Evolutionary conservation across 2,888 invertebrate species (phyloP).

Genomic region (Drosophila mulleri): DNA sequence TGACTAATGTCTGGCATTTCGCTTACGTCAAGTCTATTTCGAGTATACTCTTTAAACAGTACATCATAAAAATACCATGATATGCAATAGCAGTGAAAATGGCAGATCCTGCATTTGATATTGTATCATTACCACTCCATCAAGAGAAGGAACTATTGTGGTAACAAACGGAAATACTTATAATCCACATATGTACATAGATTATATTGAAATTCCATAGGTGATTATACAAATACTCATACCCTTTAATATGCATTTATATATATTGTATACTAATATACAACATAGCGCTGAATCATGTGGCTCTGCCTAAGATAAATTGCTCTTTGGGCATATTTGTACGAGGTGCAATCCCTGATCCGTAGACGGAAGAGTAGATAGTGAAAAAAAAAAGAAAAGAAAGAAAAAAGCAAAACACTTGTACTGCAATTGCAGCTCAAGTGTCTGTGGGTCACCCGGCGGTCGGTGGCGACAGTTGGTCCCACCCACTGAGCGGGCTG

Average conservation of each 20-base stretch:
- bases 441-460: constrained; percentile 32
- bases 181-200: neutral
- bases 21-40: neutral
- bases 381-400: neutral
- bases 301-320: neutral
- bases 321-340: constrained; percentile 3
- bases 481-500: constrained; percentile 33
- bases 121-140: neutral
- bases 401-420: constrained; percentile 29
- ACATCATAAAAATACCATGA: neutral
- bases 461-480: constrained; percentile 19
- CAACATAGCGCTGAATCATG: constrained; percentile 12
- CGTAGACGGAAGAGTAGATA: neutral
- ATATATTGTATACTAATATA: neutral
- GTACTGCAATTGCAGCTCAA: constrained; percentile 56
- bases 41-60: neutral
- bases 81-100: neutral
- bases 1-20: constrained; percentile 21
- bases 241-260: no score
- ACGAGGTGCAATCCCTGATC: constrained; percentile 1
- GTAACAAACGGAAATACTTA: neutral
- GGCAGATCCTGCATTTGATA: neutral
- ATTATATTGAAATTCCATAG: neutral
- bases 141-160: neutral
- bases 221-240: neutral